Percentiles rank a stretch among this genome's conserved stretches.
These are phyloP conservation scores for Neopelma chrysocephalum DNA, from an alignment of 2,797 vertebrate species.

Conservation along the genomic window DNA sequence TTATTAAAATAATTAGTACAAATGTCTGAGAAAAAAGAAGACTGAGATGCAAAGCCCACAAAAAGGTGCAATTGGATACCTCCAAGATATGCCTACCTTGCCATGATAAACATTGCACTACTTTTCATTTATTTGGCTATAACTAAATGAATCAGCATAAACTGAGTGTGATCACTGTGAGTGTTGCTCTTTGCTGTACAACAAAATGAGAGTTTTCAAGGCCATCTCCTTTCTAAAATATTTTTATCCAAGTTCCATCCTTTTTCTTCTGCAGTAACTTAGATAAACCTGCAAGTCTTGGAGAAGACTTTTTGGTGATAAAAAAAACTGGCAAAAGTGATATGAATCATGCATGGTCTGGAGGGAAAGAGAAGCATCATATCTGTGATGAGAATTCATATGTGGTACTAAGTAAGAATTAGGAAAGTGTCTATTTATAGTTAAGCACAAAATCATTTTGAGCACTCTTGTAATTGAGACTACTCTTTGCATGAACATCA, in stretches of 20 bases:
- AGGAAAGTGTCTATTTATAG: not conserved
- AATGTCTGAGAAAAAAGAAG: not conserved
- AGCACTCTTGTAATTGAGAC: not conserved
- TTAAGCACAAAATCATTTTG: not conserved
- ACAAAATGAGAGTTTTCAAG: not conserved
- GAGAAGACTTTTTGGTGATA: not conserved
- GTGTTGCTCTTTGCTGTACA: not conserved
- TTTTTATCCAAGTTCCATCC: not conserved
- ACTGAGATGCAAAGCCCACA: not conserved
- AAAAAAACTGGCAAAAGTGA: not conserved
- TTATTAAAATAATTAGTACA: not conserved
- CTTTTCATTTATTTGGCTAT: not conserved
- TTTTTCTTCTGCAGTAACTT: not conserved
- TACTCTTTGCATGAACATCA: not conserved
- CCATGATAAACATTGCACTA: not conserved
- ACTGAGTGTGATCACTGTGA: not conserved
- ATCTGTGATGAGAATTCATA: not conserved
- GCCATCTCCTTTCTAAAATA: not conserved
- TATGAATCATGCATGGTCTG: not conserved
- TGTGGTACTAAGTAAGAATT: not conserved
- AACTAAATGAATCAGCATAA: not conserved
- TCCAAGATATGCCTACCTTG: not conserved
- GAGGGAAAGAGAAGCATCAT: not conserved
- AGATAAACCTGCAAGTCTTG: not conserved
- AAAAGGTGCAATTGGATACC: not conserved